Evolutionary conservation across 2,888 invertebrate species (phyloP).

Genomic region (Spisula solida): DNA sequence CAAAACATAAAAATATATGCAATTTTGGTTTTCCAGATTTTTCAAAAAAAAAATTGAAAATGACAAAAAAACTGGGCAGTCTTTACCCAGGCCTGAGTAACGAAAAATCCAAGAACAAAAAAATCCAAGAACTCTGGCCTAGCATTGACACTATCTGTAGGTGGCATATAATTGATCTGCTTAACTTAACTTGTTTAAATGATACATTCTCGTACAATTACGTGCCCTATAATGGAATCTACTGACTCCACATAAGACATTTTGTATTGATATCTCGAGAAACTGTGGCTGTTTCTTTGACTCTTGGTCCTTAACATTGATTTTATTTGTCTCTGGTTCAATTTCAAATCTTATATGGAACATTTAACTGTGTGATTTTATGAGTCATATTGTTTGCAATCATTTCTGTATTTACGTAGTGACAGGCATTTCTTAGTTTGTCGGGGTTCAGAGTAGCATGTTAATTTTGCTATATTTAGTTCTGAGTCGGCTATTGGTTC

Average conservation of each 20-base stretch:
- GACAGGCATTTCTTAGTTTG: too few species aligned
- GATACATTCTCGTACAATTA: background rate
- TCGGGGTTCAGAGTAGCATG: background rate
- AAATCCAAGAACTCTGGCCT: too few species aligned
- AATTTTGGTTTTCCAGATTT: too few species aligned
- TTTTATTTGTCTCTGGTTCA: background rate
- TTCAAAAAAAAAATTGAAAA: too few species aligned
- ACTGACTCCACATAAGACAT: background rate
- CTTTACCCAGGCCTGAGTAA: too few species aligned
- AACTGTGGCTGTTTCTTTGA: background rate
- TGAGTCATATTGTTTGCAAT: background rate
- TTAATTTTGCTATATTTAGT: too few species aligned
- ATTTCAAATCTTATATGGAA: background rate
- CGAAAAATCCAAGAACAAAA: too few species aligned
- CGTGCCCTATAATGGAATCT: background rate
- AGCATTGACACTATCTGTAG: conserved; percentile 4
- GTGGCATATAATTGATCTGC: background rate
- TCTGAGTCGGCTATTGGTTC: too few species aligned
- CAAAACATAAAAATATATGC: too few species aligned
- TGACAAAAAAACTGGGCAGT: too few species aligned
- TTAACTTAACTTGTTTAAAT: background rate
- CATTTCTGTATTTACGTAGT: too few species aligned
- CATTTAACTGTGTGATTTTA: background rate
- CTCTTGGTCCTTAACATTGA: background rate
- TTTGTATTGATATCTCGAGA: background rate